Evolutionary conservation across 2,113 vertebrate genomes (phyloP), one percentile per base, ranked within the genome.

Genomic region (Limanda limanda): DNA sequence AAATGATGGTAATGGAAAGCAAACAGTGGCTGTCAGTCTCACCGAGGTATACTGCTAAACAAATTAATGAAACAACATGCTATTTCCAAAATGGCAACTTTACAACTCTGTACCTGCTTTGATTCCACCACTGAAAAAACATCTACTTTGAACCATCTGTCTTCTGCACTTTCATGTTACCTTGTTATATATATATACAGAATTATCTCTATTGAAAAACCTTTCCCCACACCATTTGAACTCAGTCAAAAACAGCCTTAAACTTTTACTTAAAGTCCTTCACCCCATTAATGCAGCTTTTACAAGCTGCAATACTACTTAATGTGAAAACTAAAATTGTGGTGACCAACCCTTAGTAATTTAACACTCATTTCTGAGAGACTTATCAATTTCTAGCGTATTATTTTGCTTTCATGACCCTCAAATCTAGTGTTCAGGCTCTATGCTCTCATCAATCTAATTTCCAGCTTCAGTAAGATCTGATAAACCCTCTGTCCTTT

Each of bases 41-140:
- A 23, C 64, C 42, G 58, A 81, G 74, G 58, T 61, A 40, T 40
- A 55, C 51, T 45, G 40, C 57, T 68, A 57, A 81, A 78, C 40
- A 69, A 77, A 76, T 18, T 65, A 57, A 81, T 83, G 64, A 85
- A 76, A 83, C 66, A 72, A 40, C 20, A 52, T 27, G 56, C 2
- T 60, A 14, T 72, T 77, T 79, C 54, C 45, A 48, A 65, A 60
- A 58, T 55, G 37, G 70, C 35, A 66, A 54, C 13, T 20, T 52
- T 67, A 63, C 10, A 55, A 55, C 31, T 18, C 35, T 31, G 57
- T 42, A 45, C 56, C 23, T 37, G 37, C 55, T 71, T 57, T 81
- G 21, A 62, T 51, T 76, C 42, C 11, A 3, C 21, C 11, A 3
- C 21, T n/a, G 37, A 51, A 57, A 18, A n/a, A 23, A 1, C 17